Evolutionary conservation across 2,113 vertebrate genomes (phyloP).

Genomic region (Theristicus caerulescens): DNA sequence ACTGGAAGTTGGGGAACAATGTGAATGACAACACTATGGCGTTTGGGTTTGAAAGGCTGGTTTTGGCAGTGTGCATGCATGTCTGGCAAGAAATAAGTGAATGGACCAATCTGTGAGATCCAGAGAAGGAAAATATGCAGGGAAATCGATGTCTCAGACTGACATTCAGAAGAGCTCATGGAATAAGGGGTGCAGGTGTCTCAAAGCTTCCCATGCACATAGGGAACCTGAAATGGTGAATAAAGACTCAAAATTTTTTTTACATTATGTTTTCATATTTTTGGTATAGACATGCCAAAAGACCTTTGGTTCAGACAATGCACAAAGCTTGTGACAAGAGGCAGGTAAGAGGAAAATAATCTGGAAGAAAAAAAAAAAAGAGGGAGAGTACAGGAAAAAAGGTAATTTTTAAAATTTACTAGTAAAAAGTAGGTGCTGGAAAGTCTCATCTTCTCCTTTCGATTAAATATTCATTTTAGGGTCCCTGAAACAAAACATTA

Average conservation of each 20-base stretch:
- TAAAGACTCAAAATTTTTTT: background rate
- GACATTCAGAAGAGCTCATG: background rate
- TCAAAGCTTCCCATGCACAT: background rate
- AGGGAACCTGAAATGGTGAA: background rate
- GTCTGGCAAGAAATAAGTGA: background rate
- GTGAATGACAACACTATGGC: background rate
- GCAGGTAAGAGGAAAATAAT: background rate
- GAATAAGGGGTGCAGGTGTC: background rate
- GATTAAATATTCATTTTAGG: background rate
- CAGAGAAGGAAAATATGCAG: background rate
- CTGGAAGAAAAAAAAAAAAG: background rate
- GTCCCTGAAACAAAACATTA: background rate
- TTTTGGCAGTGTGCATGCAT: accelerated
- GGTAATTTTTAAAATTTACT: background rate
- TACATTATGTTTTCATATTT: background rate
- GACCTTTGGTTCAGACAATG: background rate
- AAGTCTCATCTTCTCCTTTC: background rate
- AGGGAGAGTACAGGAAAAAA: background rate
- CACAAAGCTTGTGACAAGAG: background rate
- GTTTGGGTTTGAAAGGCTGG: background rate
- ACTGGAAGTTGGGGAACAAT: background rate
- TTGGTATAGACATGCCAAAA: background rate
- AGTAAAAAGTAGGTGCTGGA: background rate
- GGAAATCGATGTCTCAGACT: background rate
- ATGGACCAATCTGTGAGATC: background rate